These are phyloP conservation scores for Hozukius guyotensis DNA, from an alignment of 2,797 vertebrate species.

Conservation along the genomic window DNA sequence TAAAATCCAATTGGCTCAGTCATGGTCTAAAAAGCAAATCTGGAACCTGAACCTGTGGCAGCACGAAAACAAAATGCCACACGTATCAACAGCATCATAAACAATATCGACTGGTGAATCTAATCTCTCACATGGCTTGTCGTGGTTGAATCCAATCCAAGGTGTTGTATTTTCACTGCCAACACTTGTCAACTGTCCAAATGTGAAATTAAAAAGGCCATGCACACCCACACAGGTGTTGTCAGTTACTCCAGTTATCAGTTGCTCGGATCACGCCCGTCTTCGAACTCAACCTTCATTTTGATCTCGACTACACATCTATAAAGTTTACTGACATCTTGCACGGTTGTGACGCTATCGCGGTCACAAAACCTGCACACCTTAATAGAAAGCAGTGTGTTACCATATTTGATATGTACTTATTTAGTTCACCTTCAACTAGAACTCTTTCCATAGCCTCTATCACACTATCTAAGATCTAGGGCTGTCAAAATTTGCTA, in stretches of 20 bases:
- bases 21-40: background rate
- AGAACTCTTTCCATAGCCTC: background rate
- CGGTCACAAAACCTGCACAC: too few relatives aligned
- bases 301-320: background rate
- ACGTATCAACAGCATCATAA: accelerated
- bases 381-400: background rate
- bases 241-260: too few relatives aligned
- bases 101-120: background rate
- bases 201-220: background rate
- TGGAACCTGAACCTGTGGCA: background rate
- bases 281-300: background rate
- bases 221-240: background rate
- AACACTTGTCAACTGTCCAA: background rate
- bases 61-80: background rate
- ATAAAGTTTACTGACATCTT: background rate
- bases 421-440: background rate
- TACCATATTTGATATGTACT: background rate
- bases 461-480: background rate
- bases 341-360: background rate
- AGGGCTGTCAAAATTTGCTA: too few relatives aligned
- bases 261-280: background rate
- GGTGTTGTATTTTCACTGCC: background rate
- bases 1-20: background rate
- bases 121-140: background rate
- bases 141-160: background rate